Base-by-base conservation (phyloP, 92 coral and sea anemone genomes). In the Actinernus sp. region DNA sequence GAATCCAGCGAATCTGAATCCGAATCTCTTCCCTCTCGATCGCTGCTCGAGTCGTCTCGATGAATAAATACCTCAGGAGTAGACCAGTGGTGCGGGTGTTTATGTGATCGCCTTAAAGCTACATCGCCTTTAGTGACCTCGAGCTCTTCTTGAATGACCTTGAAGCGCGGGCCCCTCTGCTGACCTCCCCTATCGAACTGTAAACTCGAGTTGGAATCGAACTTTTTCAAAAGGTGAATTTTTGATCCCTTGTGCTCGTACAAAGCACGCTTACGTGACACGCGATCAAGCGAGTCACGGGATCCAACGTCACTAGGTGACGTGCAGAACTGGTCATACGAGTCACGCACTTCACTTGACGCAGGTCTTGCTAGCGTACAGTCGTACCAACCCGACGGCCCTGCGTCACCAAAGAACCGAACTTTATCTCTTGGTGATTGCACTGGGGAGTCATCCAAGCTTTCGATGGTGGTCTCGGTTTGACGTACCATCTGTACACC, bases 321-420 rank as follows among this genome's bases (percentile, higher is more conserved):
- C 27, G 76, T 67, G 56, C 97, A 90, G 62, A 94, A 94, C 69
- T 94, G 98, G 47, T 94, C 98, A 39, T 80, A 94, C 4, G 98
- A 94, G 72, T 94, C 98, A 37, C 98, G 97, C 68, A 94, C 88
- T 84, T 94, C 98, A 37, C 86, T 93, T 34, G 91, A 79, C 1
- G 97, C 98, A n/a, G 98, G 97, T 44, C 83, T 58, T 0, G 83
- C 33, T 13, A 90, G 79, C 0, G 97, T 75, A n/a, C 97, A 90
- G 49, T 90, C 92, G 55, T 86, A 90, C 97, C 97, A 90, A 24
- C 84, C 96, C 8, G 79, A 74, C 53, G 54, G 74, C 34, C 81
- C 98, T 30, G 31, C 68, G 31, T 86, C 97, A 3, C 84, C 84
- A 30, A 90, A 90, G 89, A 63, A 90, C 19, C 45, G 88, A 34